Evolutionary conservation across 1,140 invertebrate genomes (phyloP).

Genomic region (Diabrotica virgifera): DNA sequence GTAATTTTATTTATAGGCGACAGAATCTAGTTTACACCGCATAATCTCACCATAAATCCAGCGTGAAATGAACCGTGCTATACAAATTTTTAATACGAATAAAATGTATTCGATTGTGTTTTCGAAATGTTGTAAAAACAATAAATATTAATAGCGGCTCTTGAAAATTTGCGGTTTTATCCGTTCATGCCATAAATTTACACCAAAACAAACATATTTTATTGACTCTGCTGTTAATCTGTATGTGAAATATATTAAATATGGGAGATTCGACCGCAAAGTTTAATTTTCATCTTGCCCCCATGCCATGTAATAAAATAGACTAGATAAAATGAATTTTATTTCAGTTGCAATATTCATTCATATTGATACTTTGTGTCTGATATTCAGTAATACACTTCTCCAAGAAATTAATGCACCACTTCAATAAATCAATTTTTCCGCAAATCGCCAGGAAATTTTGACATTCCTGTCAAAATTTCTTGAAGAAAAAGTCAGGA

Average conservation of each 20-base stretch:
- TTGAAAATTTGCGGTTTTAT: constrained; percentile 3
- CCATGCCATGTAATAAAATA: not conserved
- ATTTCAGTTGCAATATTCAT: not conserved
- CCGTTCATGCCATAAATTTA: not conserved
- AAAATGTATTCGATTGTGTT: constrained; percentile 1
- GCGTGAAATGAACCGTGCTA: not conserved
- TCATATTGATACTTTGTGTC: not conserved
- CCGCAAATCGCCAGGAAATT: no score
- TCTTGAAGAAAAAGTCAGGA: no score
- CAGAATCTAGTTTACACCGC: no score
- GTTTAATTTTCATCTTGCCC: not conserved
- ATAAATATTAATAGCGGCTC: not conserved
- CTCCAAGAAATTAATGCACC: no score
- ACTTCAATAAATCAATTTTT: no score
- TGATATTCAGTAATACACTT: no score
- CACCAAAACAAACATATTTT: constrained; percentile 2
- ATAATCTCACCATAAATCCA: not conserved
- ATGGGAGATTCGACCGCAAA: not conserved
- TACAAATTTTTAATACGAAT: not conserved
- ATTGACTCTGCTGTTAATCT: not conserved
- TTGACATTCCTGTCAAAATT: no score
- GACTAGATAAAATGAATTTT: not conserved
- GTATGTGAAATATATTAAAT: not conserved
- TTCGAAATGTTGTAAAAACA: constrained; percentile 3
- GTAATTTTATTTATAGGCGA: no score